Percentiles rank a stretch among this genome's conserved stretches.
phyloP scores from a whole-genome alignment of 2,113 vertebrate species.

The Cyprinodon brontotheroides region DNA sequence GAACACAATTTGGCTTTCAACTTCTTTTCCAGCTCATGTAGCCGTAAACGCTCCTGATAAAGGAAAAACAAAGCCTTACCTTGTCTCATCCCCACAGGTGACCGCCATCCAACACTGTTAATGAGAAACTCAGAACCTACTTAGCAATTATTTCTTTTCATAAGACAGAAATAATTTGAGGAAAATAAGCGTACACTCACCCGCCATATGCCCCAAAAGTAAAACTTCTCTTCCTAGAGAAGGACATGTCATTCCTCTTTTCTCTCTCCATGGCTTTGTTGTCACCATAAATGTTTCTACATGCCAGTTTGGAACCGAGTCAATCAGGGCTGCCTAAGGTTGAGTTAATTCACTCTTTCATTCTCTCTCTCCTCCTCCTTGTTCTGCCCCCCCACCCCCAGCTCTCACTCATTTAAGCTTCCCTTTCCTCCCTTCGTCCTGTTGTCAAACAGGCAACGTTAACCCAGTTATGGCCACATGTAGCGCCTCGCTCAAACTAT shows the following conservation, averaged over 20 bases:
- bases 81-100: conserved; percentile 62
- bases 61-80: conserved; percentile 52
- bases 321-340: conserved; percentile 77
- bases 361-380: conserved; percentile 72
- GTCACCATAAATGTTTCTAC: conserved; percentile 56
- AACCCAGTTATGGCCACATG: conserved; percentile 70
- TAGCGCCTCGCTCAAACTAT: conserved; percentile 1
- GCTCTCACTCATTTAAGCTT: conserved; percentile 80
- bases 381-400: conserved; percentile 74
- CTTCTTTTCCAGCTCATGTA: neutral
- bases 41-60: conserved; percentile 12
- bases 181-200: conserved; percentile 71
- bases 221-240: conserved; percentile 82
- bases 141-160: neutral
- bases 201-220: conserved; percentile 82
- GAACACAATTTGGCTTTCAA: conserved; percentile 11
- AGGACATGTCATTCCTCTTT: conserved; percentile 72
- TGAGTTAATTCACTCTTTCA: conserved; percentile 78
- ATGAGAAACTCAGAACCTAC: conserved; percentile 51
- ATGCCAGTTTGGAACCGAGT: conserved; percentile 71
- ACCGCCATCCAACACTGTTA: conserved; percentile 69
- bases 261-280: conserved; percentile 68
- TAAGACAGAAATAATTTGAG: neutral
- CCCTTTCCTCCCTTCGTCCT: conserved; percentile 74
- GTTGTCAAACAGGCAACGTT: conserved; percentile 74